A percentile compares a stretch with the other conserved stretches of the same genome.
phyloP scores from a whole-genome alignment of 2,888 invertebrate species.

The Toxonevra muliebris region DNA sequence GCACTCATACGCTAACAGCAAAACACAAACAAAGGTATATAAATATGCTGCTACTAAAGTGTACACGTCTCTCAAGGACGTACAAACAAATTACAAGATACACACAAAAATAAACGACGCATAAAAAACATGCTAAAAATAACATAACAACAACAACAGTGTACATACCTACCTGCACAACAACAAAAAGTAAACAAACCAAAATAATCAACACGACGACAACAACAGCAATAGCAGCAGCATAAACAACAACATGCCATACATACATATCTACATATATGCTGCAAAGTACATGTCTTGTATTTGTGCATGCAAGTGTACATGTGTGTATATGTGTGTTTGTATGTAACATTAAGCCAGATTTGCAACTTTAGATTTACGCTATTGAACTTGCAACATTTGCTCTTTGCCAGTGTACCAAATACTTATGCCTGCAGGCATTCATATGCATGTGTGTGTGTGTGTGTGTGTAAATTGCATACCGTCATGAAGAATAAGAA shows the following conservation, averaged over 20 bases:
- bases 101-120: background rate
- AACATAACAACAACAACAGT: background rate
- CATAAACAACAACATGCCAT: no score
- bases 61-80: slow-evolving; percentile 31
- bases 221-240: background rate
- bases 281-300: no score
- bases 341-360: background rate
- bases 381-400: background rate
- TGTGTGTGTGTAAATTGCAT: background rate
- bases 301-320: no score
- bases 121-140: background rate
- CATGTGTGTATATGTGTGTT: background rate
- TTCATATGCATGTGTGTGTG: no score
- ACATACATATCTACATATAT: no score
- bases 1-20: background rate
- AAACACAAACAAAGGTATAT: background rate
- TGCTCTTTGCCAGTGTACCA: no score
- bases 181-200: background rate
- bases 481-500: background rate
- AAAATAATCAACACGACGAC: background rate
- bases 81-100: slow-evolving; percentile 5
- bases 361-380: slow-evolving; percentile 1
- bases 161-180: background rate
- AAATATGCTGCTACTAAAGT: background rate
- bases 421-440: no score